phyloP scores from a whole-genome alignment of 2,888 invertebrate species.

The Acheta domesticus region DNA sequence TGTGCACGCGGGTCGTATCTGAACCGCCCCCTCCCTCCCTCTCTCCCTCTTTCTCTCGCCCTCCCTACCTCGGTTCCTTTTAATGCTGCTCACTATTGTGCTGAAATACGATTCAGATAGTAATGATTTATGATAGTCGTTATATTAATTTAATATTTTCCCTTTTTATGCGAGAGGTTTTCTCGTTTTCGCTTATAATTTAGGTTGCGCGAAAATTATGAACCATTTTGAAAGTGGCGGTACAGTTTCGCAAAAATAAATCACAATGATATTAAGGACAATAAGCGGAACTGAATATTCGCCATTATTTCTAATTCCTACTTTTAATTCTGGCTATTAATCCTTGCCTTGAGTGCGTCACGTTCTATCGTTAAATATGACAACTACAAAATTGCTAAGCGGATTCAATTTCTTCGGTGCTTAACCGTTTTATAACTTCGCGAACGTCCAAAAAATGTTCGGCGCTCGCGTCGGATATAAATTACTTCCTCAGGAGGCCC shows the following conservation, averaged over 20 bases:
- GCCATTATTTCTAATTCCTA: neutral
- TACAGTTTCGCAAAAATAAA: neutral
- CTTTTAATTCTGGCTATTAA: constrained; percentile 18
- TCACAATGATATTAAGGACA: neutral
- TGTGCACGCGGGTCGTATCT: neutral
- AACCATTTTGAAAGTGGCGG: constrained; percentile 6
- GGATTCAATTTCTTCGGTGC: neutral
- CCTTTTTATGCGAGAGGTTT: neutral
- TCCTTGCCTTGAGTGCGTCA: neutral
- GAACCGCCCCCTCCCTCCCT: neutral
- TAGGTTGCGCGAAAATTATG: constrained; percentile 18
- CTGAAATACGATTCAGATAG: constrained; percentile 1
- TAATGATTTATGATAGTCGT: neutral
- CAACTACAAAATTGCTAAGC: constrained; percentile 1
- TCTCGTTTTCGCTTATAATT: constrained; percentile 18
- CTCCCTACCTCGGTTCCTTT: neutral
- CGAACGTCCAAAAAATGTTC: neutral
- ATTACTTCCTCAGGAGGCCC: neutral
- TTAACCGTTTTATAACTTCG: neutral
- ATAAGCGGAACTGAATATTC: neutral
- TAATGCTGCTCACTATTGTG: neutral
- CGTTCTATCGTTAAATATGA: constrained; percentile 1
- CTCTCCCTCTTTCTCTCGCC: neutral
- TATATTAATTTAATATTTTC: constrained; percentile 18
- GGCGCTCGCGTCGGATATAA: neutral